Conservation (phyloP, 2,113 vertebrate genomes). For the Lophura nycthemera region DNA sequence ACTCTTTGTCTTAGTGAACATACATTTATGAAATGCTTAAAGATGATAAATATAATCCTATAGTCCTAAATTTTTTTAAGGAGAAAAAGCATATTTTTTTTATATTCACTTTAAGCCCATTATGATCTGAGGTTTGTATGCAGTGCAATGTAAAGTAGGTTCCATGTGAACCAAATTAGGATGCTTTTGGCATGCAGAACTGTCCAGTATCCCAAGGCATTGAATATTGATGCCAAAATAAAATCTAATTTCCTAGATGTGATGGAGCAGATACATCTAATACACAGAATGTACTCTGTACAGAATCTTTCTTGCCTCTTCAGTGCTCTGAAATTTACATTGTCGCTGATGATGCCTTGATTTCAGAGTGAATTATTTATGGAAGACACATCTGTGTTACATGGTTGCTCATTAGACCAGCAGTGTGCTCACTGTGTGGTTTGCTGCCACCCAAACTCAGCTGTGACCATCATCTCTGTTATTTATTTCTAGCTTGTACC, state of each 20-base stretch:
- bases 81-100: not conserved
- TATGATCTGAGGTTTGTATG: not conserved
- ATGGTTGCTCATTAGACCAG: not conserved
- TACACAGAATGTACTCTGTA: not conserved
- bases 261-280: not conserved
- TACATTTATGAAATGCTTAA: not conserved
- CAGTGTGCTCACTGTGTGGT: not conserved
- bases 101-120: not conserved
- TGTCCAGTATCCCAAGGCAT: not conserved
- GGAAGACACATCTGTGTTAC: not conserved
- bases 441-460: not conserved
- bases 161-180: not conserved
- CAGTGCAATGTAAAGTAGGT: not conserved
- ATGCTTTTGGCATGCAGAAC: not conserved
- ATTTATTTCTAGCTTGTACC: not conserved
- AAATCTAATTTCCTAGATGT: not conserved
- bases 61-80: not conserved
- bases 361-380: conserved; percentile 48
- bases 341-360: not conserved
- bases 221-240: not conserved
- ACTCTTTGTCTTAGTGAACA: not conserved
- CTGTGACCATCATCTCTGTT: not conserved
- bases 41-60: not conserved
- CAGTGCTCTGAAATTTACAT: not conserved
- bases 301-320: not conserved